Percentiles rank a stretch among this genome's conserved stretches.
Evolutionary conservation across 2,113 vertebrate species (phyloP).

Genomic region (Zosterops pallidus): DNA sequence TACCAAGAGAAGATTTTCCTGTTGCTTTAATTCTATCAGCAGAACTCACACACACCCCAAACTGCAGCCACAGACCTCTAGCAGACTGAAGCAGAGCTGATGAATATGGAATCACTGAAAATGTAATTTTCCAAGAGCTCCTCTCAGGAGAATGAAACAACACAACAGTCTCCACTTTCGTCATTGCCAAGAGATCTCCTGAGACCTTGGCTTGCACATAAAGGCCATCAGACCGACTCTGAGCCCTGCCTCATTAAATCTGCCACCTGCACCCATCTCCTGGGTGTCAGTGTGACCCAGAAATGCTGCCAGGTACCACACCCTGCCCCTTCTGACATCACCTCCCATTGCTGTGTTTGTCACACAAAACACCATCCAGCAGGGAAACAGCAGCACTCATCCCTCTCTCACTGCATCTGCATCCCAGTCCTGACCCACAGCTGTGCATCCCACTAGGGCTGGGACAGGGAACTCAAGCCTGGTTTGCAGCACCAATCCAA

Average conservation of each 20-base stretch:
- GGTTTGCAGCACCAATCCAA: background rate
- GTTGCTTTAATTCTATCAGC: background rate
- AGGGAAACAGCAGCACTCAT: background rate
- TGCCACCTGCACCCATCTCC: conserved; percentile 30
- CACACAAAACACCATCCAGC: background rate
- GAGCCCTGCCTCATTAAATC: background rate
- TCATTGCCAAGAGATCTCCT: background rate
- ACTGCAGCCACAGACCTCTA: background rate
- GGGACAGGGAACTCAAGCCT: background rate
- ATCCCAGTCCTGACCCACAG: background rate
- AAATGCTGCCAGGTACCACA: background rate
- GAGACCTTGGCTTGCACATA: background rate
- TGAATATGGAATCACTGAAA: background rate
- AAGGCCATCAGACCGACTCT: background rate
- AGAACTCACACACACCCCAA: background rate
- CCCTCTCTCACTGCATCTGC: background rate
- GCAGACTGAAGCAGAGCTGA: background rate
- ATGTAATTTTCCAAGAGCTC: background rate
- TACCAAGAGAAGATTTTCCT: background rate
- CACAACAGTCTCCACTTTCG: background rate
- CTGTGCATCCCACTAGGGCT: background rate
- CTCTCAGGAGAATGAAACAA: background rate
- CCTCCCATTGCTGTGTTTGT: background rate
- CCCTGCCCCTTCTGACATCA: background rate
- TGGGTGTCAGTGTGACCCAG: background rate